These are phyloP conservation scores for Acropternis orthonyx DNA, from an alignment of 2,797 vertebrate genomes.

Conservation along the genomic window DNA sequence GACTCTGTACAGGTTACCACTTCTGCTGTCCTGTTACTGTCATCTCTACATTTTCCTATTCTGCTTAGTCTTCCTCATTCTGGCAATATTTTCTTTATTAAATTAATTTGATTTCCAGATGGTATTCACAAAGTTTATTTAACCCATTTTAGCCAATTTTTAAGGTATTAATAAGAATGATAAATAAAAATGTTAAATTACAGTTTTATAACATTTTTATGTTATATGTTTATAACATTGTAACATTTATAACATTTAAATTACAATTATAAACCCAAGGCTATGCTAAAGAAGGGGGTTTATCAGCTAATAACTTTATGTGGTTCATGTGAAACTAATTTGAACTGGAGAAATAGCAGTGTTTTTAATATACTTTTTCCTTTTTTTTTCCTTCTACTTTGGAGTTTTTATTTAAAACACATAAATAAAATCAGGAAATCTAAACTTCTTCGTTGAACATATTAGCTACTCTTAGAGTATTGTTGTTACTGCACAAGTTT, in stretches of 20 bases:
- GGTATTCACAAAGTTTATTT: background rate
- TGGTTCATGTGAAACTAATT: background rate
- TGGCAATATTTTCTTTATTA: background rate
- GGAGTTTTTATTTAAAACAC: slow-evolving; percentile 47
- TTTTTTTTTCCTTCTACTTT: background rate
- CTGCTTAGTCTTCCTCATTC: background rate
- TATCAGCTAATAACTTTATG: background rate
- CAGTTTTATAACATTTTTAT: too few species aligned
- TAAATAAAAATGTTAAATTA: background rate
- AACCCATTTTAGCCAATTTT: background rate
- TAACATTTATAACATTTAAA: too few species aligned
- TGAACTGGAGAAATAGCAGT: background rate
- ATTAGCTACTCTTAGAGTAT: background rate
- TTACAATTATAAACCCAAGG: background rate
- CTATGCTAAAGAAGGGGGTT: background rate
- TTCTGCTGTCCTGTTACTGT: background rate
- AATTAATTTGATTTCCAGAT: background rate
- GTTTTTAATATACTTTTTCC: background rate
- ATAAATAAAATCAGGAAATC: slow-evolving; percentile 45
- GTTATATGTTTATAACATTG: too few species aligned
- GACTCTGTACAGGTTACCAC: background rate
- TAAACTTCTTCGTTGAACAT: background rate
- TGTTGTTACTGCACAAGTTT: background rate
- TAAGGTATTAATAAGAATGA: background rate
- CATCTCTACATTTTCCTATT: background rate